Evolutionary conservation across 2,113 vertebrate species (phyloP).

Genomic region (Nannospalax galili): DNA sequence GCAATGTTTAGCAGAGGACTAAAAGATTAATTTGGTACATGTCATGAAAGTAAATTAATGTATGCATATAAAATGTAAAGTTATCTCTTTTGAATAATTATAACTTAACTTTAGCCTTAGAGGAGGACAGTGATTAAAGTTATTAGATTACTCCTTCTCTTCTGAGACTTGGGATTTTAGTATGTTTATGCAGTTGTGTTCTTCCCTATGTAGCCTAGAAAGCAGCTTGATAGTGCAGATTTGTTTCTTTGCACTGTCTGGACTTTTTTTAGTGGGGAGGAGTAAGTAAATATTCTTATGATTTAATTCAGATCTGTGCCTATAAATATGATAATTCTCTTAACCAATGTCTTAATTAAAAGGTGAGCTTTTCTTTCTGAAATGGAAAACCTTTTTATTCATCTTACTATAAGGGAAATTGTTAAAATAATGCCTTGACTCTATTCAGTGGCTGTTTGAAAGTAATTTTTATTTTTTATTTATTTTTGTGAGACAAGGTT

Average conservation of each 20-base stretch:
- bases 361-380: not conserved
- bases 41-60: constrained; percentile 23
- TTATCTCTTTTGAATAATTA: constrained; percentile 36
- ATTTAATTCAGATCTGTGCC: constrained; percentile 50
- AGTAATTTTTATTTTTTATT: not conserved
- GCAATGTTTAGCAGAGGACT: not conserved
- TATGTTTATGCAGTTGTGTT: constrained; percentile 16
- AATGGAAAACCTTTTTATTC: constrained; percentile 34
- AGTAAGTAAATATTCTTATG: not conserved
- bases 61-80: constrained; percentile 3
- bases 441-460: constrained; percentile 58
- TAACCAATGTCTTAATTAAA: constrained; percentile 29
- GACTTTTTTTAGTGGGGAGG: not conserved
- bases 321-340: constrained; percentile 16
- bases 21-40: constrained; percentile 24
- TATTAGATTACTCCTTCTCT: not conserved
- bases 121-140: not conserved
- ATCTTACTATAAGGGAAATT: constrained; percentile 31
- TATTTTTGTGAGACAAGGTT: not conserved
- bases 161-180: constrained; percentile 25
- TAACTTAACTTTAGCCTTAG: constrained; percentile 22
- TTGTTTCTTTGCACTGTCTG: not conserved
- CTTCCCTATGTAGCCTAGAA: not conserved
- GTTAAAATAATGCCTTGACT: constrained; percentile 18
- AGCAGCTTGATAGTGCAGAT: not conserved